Percentiles rank a stretch among this genome's conserved stretches.
phyloP scores from a whole-genome alignment of 92 coral and sea anemone genomes.

The Ricordea florida region DNA sequence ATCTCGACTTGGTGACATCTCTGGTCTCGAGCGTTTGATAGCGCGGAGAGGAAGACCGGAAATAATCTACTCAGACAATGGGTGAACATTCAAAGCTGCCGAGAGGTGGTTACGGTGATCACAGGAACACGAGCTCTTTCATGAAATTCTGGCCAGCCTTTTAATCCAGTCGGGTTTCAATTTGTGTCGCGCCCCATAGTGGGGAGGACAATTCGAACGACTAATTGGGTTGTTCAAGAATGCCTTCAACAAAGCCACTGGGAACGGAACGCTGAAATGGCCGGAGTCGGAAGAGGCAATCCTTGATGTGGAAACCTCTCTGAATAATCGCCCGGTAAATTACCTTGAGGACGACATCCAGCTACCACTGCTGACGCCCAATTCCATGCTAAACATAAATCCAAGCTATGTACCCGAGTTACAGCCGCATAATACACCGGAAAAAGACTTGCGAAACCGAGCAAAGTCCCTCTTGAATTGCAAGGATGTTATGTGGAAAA shows the following conservation, averaged over 20 bases:
- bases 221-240: background rate
- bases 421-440: conserved; percentile 21
- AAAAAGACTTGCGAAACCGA: conserved; percentile 18
- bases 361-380: conserved; percentile 48
- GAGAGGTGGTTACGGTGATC: no score
- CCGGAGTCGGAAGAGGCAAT: background rate
- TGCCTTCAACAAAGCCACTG: background rate
- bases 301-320: background rate
- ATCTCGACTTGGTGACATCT: no score
- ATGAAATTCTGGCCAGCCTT: no score
- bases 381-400: conserved; percentile 41
- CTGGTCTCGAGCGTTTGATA: no score
- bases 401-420: conserved; percentile 46
- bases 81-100: no score
- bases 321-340: conserved; percentile 35
- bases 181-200: no score
- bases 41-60: no score
- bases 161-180: no score
- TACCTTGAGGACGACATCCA: conserved; percentile 48
- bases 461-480: conserved; percentile 35
- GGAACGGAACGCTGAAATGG: conserved; percentile 1
- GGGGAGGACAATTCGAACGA: conserved; percentile 1
- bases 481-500: conserved; percentile 46
- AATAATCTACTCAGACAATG: no score
- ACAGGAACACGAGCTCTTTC: no score